Evolutionary conservation across 2,888 invertebrate genomes (phyloP).

Genomic region (Eugnorisma glareosa): DNA sequence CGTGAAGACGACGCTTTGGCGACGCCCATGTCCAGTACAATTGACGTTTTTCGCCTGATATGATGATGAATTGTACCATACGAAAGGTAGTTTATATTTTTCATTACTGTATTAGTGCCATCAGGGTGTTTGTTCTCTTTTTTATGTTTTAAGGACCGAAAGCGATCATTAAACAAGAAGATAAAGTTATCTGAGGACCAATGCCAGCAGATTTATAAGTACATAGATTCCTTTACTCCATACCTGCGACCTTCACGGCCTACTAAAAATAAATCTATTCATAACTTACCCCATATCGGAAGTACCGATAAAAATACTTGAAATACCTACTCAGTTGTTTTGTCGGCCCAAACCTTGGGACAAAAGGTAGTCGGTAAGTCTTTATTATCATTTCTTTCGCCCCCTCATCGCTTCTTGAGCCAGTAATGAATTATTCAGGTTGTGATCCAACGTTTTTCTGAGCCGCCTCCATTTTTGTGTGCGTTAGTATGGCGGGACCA

Average conservation of each 20-base stretch:
- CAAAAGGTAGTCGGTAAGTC: slow-evolving; percentile 61
- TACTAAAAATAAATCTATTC: slow-evolving; percentile 42
- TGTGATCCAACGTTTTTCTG: slow-evolving; percentile 76
- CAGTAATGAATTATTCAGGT: slow-evolving; percentile 81
- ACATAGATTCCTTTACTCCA: not conserved
- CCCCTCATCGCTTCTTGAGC: slow-evolving; percentile 73
- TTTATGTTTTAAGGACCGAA: too few species aligned
- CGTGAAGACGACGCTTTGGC: too few species aligned
- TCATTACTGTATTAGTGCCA: too few species aligned
- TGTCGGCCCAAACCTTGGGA: slow-evolving; percentile 53
- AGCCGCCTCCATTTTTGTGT: slow-evolving; percentile 68
- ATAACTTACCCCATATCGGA: slow-evolving; percentile 31
- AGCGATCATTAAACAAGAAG: too few species aligned
- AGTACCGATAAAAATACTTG: slow-evolving; percentile 42
- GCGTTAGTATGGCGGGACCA: slow-evolving; percentile 7
- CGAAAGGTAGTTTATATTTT: too few species aligned
- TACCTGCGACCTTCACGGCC: not conserved
- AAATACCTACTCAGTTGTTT: slow-evolving; percentile 51
- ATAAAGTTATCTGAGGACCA: not conserved
- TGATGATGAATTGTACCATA: too few species aligned
- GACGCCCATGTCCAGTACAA: too few species aligned
- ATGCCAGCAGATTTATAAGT: not conserved
- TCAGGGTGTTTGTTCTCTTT: too few species aligned
- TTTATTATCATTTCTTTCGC: slow-evolving; percentile 73
- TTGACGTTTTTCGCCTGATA: too few species aligned